Conservation (phyloP, 2,797 vertebrate genomes). For the Peromyscus melanophrys region DNA sequence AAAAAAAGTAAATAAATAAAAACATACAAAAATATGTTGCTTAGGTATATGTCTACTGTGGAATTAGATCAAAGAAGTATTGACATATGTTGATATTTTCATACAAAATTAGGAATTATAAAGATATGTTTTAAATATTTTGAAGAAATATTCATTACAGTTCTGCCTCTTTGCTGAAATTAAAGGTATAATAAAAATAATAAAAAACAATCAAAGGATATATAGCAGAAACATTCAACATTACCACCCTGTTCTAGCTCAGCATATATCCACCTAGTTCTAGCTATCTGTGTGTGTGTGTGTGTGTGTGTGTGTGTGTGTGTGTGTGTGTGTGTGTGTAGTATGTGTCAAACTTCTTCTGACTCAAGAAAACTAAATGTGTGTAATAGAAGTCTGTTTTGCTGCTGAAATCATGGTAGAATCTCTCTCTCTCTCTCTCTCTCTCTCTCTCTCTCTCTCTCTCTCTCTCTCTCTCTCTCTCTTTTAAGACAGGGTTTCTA, state of each 20-base stretch:
- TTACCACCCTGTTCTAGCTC: not conserved
- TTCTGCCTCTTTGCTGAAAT: conserved; percentile 15
- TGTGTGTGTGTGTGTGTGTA: too few relatives aligned
- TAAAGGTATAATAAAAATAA: conserved; percentile 7
- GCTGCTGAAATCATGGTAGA: not conserved
- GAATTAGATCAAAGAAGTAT: not conserved
- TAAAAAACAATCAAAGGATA: not conserved
- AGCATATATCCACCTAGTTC: not conserved
- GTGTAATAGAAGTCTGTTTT: not conserved
- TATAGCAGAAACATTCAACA: conserved; percentile 3
- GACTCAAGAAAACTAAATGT: not conserved
- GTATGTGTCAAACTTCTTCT: not conserved
- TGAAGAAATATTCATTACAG: not conserved
- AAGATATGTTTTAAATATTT: conserved; percentile 11
- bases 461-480: too few relatives aligned
- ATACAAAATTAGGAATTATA: conserved; percentile 32
- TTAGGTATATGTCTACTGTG: conserved; percentile 5
- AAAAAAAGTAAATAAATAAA: not conserved
- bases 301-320: too few relatives aligned
- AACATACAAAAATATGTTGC: not conserved
- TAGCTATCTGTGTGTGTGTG: not conserved
- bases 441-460: too few relatives aligned
- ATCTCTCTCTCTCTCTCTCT: not conserved
- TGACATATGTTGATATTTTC: conserved; percentile 18
- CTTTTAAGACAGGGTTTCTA: not conserved